These are phyloP conservation scores for Atrina japonica DNA, from an alignment of 2,888 invertebrate genomes.

Conservation along the genomic window DNA sequence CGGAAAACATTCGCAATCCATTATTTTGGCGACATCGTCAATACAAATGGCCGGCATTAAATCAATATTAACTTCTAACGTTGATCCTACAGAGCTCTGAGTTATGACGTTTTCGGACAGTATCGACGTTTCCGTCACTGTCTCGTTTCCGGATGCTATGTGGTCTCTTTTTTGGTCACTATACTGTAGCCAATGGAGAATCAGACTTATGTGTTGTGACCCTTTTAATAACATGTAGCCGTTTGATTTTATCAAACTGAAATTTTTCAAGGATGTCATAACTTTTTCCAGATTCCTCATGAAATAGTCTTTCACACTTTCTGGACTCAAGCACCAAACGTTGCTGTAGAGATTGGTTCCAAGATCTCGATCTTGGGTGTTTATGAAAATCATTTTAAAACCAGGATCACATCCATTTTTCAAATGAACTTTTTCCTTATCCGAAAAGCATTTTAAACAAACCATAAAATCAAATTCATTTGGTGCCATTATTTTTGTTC, in stretches of 20 bases:
- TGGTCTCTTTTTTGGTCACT: not conserved
- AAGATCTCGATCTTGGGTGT: too few relatives aligned
- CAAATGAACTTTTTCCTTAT: not conserved
- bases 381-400: too few relatives aligned
- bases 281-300: not conserved
- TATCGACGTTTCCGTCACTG: too few relatives aligned
- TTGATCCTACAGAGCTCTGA: too few relatives aligned
- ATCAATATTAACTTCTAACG: not conserved
- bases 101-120: not conserved
- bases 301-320: too few relatives aligned
- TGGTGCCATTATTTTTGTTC: conserved; percentile 7
- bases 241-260: not conserved
- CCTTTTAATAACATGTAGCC: not conserved
- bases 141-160: too few relatives aligned
- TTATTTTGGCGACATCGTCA: not conserved
- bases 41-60: conserved; percentile 6
- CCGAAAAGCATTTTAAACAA: not conserved
- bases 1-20: not conserved
- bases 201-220: not conserved
- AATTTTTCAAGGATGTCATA: not conserved
- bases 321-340: too few relatives aligned
- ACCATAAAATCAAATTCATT: conserved; percentile 17
- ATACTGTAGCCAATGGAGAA: conserved; percentile 1
- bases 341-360: too few relatives aligned
- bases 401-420: not conserved